phyloP scores from a whole-genome alignment of 2,888 invertebrate species.

The Agonopterix arenella region DNA sequence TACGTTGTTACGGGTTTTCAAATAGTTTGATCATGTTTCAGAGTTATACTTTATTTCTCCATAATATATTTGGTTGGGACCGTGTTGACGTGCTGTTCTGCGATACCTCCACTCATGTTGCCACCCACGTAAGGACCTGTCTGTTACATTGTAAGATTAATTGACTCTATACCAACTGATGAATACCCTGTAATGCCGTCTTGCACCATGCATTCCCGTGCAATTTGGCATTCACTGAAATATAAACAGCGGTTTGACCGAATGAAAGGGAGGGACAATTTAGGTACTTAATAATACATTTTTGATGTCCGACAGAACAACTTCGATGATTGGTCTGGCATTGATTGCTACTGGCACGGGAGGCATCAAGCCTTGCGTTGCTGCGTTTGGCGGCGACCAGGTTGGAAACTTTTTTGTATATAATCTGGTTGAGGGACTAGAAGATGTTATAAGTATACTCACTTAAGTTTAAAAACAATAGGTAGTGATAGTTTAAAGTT shows the following conservation, averaged over 20 bases:
- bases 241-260: no score
- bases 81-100: constrained; percentile 79
- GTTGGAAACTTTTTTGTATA: constrained; percentile 19
- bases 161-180: no score
- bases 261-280: no score
- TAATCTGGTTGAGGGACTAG: no score
- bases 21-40: constrained; percentile 36
- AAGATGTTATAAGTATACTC: no score
- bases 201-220: no score
- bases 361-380: constrained; percentile 91
- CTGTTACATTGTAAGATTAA: no score
- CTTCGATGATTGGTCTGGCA: constrained; percentile 73
- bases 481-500: no score
- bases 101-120: constrained; percentile 73
- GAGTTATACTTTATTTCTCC: constrained; percentile 86
- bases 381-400: constrained; percentile 92
- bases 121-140: constrained; percentile 72
- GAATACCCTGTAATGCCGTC: no score
- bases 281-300: background rate
- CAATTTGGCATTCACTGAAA: no score
- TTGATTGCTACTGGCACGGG: constrained; percentile 87
- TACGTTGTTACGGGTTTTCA: no score
- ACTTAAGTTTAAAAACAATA: no score
- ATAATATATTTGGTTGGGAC: constrained; percentile 84
- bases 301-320: constrained; percentile 45